Conservation (phyloP, 2,888 invertebrate species). For the Saturnia japonica region DNA sequence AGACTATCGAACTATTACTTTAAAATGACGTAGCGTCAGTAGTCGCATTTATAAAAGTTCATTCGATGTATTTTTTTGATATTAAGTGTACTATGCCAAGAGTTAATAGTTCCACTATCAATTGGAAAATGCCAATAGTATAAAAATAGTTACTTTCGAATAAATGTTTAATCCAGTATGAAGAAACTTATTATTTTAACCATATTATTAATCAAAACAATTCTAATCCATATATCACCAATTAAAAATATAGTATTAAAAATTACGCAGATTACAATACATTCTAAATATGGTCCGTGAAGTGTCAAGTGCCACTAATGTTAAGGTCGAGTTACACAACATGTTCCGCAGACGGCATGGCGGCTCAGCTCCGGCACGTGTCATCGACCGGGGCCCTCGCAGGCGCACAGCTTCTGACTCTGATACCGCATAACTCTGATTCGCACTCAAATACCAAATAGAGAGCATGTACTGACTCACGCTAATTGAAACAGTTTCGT, state of each 20-base stretch:
- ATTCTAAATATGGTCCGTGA: slow-evolving; percentile 14
- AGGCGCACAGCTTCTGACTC: slow-evolving; percentile 68
- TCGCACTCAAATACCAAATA: slow-evolving; percentile 43
- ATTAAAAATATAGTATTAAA: background rate
- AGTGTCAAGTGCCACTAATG: slow-evolving; percentile 45
- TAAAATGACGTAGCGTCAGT: too few species aligned
- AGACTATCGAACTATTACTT: too few species aligned
- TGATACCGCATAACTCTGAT: slow-evolving; percentile 53
- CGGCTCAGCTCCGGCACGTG: slow-evolving; percentile 68
- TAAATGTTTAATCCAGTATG: background rate
- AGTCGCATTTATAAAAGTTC: too few species aligned
- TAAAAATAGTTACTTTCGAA: background rate
- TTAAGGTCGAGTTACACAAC: slow-evolving; percentile 78
- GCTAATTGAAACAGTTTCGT: slow-evolving; percentile 16
- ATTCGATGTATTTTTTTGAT: too few species aligned
- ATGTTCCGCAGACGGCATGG: slow-evolving; percentile 75
- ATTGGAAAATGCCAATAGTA: too few species aligned
- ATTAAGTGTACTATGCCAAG: too few species aligned
- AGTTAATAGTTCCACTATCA: too few species aligned
- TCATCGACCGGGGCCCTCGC: slow-evolving; percentile 74
- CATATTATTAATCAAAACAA: background rate
- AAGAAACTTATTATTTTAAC: background rate
- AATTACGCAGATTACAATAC: background rate
- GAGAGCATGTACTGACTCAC: slow-evolving; percentile 12
- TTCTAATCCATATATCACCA: background rate